Base-by-base conservation (phyloP, 2,113 vertebrate species). In the Brienomyrus brachyistius region DNA sequence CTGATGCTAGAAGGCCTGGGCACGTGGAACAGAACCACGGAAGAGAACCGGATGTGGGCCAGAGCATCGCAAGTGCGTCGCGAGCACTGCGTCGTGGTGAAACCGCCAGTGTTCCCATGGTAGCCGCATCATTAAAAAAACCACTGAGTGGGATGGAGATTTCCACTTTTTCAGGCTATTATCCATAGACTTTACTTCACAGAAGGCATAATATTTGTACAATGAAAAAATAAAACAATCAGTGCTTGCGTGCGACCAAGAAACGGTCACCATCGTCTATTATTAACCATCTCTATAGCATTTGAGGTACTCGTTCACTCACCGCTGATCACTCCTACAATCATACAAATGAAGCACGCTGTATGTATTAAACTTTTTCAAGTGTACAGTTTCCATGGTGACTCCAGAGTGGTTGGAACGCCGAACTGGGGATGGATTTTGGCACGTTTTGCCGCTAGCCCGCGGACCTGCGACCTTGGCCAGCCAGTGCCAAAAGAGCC, bases 401-500 rank as follows among this genome's bases (percentile, higher is more conserved):
- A 80, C 35, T 80, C 74, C 31, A 43, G 74, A 80, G 45, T 86
- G 83, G 45, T 31, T 48, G 19, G 19, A 23, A 51, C 47, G 45
- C 83, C 11, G 83, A 50, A 4, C 43, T 27, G 82, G 43, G 82
- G 83, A 45, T n/a, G 11, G 83, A 51, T 86, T 86, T 51, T 21
- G 83, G 11, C 23, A 86, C 83, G 45, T 51, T 51, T 27, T 23
- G 5, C 82, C 9, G 40, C 43, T 9, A n/a, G 45, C 43, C 45
- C 10, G 19, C n/a, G 23, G 86, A 35, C 45, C 45, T 1, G 82
- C 86, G 89, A 90, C 84, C 59, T 90, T 87, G 89, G 84, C 62
- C 27, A 45, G 56, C 82, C 56, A 43, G 54, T 50, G 83, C 66
- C 56, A 48, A 54, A 70, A 70, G 3, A 70, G n/a, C 62, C 62